Evolutionary conservation across 2,113 vertebrate species (phyloP), one percentile per base, ranked within the genome.

Genomic region (Leptodactylus fuscus): DNA sequence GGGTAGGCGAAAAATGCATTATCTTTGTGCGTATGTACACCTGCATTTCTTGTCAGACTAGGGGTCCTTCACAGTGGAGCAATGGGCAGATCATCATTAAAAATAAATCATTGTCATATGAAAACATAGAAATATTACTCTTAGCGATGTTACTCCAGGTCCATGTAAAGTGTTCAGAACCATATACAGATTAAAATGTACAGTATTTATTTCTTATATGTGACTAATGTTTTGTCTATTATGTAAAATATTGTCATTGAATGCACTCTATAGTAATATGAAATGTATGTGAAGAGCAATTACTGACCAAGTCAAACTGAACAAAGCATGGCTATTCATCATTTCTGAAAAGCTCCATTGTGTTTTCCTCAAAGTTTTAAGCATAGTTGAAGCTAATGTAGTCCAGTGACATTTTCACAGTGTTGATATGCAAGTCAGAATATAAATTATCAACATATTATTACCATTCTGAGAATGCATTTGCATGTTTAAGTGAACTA

Each of bases 271-370:
- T 67, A 79, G 36, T 69, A 69, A 16, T 51, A 29, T 79, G 20
- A 24, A 67, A 80, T 80, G 41, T 67, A 71, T 85, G 62, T 36
- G 49, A 69, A 41, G 76, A 85, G 49, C 48, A 94, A 94, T 95
- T 94, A 93, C 90, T 87, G 83, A 89, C 88, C 90, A 87, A 76
- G 86, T 86, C 82, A 81, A 51, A 84, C 82, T 83, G 74, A 87
- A 88, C 86, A 87, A 83, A 78, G 74, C 79, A 87, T 73, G 41
- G 74, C 77, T 82, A 87, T 81, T 88, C 83, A 88, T 87, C 87
- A 87, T 85, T 53, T 38, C 67, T 87, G 80, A 87, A 88, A 85
- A 85, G 83, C 80, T 62, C 69, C 46, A 88, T 88, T 87, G 83
- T 85, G 69, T 81, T 70, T 38, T 76, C 46, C 77, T 84, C 62